Percentiles rank a stretch among this genome's conserved stretches.
These are phyloP conservation scores for Meloe dianella DNA, from an alignment of 2,888 invertebrate genomes.

Conservation along the genomic window DNA sequence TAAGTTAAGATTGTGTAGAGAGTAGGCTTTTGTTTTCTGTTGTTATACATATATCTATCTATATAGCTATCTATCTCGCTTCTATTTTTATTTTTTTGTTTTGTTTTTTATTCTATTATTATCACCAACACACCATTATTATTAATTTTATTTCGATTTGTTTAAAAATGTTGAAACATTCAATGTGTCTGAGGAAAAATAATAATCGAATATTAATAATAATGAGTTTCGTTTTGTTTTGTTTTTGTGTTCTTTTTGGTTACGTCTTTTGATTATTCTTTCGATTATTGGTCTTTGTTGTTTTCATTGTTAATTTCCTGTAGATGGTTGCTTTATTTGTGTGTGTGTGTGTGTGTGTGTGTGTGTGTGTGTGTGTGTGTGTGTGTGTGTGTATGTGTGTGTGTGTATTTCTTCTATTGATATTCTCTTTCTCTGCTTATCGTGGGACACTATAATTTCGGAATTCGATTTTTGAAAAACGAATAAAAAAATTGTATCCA, in stretches of 20 bases:
- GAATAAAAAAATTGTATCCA: conserved; percentile 17
- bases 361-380: too few relatives aligned
- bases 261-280: not conserved
- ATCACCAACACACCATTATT: not conserved
- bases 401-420: conserved; percentile 17
- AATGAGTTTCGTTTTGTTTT: conserved; percentile 43
- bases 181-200: conserved; percentile 41
- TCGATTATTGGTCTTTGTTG: not conserved
- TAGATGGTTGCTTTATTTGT: too few relatives aligned
- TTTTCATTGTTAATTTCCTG: conserved; percentile 1
- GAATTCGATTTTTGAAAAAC: conserved; percentile 52
- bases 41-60: not conserved
- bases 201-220: conserved; percentile 51
- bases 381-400: too few relatives aligned
- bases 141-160: not conserved
- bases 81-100: not conserved
- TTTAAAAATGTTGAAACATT: not conserved
- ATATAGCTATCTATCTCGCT: conserved; percentile 1
- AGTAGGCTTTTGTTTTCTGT: conserved; percentile 5
- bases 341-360: too few relatives aligned
- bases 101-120: not conserved
- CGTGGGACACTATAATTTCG: conserved; percentile 54
- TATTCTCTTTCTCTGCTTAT: conserved; percentile 26
- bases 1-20: not conserved
- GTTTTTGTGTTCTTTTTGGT: not conserved